Evolutionary conservation across 2,888 invertebrate genomes (phyloP).

Genomic region (Deilephila elpenor): DNA sequence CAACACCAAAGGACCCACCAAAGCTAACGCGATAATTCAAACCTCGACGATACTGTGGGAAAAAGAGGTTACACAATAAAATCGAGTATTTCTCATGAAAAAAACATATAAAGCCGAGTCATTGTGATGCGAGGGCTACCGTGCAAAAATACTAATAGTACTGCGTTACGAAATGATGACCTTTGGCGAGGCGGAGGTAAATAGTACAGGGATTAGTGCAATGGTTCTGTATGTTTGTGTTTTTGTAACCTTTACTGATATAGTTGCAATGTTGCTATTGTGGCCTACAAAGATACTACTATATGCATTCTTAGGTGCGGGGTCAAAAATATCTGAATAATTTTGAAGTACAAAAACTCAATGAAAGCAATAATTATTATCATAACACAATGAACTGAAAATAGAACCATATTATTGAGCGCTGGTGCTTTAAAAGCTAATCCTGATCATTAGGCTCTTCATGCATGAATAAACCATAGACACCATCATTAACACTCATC

Average conservation of each 20-base stretch:
- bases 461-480: not conserved
- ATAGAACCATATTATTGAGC: no score
- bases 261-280: no score
- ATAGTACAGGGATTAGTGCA: not conserved
- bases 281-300: no score
- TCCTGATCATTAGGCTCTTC: no score
- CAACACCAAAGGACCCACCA: slow-evolving; percentile 13
- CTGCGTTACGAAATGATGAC: slow-evolving; percentile 22
- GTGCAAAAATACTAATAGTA: slow-evolving; percentile 16
- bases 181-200: not conserved
- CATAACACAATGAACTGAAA: no score
- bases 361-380: no score
- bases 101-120: slow-evolving; percentile 18
- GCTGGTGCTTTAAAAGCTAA: no score
- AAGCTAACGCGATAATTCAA: slow-evolving; percentile 21
- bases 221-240: not conserved
- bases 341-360: no score
- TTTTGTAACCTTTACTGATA: no score
- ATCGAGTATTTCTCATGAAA: slow-evolving; percentile 19
- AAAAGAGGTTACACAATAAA: slow-evolving; percentile 20
- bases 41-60: slow-evolving; percentile 13
- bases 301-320: no score
- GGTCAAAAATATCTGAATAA: no score
- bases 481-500: not conserved
- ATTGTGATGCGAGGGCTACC: slow-evolving; percentile 23